phyloP scores from a whole-genome alignment of 2,797 vertebrate genomes.

The Halcyon smyrnensis region DNA sequence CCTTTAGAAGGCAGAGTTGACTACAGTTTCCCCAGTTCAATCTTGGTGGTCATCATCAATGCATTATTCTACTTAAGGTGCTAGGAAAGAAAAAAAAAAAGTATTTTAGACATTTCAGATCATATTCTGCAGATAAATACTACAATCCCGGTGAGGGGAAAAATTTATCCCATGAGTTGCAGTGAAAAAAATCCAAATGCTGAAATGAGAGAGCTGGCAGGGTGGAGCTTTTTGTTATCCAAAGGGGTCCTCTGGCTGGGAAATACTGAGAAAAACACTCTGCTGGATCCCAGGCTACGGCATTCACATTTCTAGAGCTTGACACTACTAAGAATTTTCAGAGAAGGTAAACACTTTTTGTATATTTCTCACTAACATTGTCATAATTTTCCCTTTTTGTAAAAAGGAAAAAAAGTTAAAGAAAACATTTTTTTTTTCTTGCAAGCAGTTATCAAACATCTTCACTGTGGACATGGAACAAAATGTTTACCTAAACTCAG shows the following conservation, averaged over 20 bases:
- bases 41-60: not conserved
- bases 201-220: not conserved
- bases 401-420: not conserved
- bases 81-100: not conserved
- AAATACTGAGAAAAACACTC: not conserved
- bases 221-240: not conserved
- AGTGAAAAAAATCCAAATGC: not conserved
- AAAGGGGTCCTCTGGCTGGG: not conserved
- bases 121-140: not conserved
- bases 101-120: not conserved
- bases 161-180: not conserved
- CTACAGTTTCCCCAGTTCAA: rapidly evolving
- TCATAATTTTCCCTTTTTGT: not conserved
- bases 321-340: not conserved
- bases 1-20: not conserved
- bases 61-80: not conserved
- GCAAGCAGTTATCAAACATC: not conserved
- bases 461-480: not conserved
- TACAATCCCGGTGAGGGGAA: not conserved
- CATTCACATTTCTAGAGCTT: not conserved
- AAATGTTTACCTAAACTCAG: not conserved
- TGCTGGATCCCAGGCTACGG: not conserved
- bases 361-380: not conserved
- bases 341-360: not conserved
- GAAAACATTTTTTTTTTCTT: not conserved